Percentiles rank a stretch among this genome's conserved stretches.
Conservation (phyloP, 2,797 vertebrate genomes). For the Rhynchonycteris naso region DNA sequence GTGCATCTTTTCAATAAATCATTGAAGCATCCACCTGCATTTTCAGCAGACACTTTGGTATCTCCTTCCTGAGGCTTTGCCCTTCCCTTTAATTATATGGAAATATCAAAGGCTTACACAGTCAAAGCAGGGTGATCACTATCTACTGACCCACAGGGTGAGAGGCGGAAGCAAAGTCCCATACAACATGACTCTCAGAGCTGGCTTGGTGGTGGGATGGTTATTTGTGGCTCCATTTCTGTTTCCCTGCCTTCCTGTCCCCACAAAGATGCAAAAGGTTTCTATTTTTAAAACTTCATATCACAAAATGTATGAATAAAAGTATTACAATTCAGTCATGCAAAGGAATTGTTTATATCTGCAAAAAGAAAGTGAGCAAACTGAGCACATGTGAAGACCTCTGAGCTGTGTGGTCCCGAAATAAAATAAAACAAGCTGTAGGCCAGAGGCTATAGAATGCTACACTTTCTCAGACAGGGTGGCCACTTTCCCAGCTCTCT, state of each 20-base stretch:
- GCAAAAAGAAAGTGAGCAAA: background rate
- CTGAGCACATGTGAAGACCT: background rate
- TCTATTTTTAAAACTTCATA: slow-evolving; percentile 16
- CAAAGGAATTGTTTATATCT: background rate
- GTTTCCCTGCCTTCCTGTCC: background rate
- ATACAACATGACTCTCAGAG: background rate
- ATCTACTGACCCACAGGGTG: background rate
- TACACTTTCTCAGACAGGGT: background rate
- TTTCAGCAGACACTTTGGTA: background rate
- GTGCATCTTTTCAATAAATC: background rate
- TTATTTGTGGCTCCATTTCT: background rate
- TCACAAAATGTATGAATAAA: slow-evolving; percentile 3
- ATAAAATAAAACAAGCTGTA: background rate
- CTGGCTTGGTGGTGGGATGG: background rate
- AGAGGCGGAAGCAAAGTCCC: background rate
- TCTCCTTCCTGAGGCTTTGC: background rate
- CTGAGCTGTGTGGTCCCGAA: background rate
- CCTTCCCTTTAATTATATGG: background rate
- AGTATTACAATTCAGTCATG: background rate
- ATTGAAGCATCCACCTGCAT: background rate
- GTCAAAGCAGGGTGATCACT: background rate
- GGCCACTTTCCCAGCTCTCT: background rate
- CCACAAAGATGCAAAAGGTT: background rate
- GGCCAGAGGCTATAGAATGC: background rate
- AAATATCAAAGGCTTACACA: rapidly evolving